Conservation (phyloP, 2,797 vertebrate genomes). For the Hydrophis major region DNA sequence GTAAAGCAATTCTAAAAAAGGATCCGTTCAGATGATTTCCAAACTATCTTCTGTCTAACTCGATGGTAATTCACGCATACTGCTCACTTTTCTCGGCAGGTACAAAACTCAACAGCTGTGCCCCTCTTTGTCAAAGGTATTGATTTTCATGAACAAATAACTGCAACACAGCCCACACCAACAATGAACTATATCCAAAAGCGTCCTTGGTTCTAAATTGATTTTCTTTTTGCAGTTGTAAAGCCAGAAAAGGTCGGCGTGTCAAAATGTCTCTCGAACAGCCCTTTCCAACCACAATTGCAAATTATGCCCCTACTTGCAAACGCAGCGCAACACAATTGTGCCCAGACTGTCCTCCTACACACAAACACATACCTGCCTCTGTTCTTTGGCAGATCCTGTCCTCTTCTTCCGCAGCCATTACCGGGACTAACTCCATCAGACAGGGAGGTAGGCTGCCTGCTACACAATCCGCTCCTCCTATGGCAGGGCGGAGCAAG, state of each 20-base stretch:
- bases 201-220: neutral
- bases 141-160: neutral
- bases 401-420: neutral
- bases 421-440: neutral
- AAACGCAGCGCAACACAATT: too few relatives aligned
- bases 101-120: neutral
- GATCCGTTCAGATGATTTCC: neutral
- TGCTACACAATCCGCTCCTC: neutral
- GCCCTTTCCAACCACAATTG: neutral
- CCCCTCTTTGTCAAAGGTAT: neutral
- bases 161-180: neutral
- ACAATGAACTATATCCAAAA: neutral
- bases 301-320: neutral
- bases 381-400: accelerated
- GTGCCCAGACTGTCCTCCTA: too few relatives aligned
- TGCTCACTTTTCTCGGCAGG: neutral
- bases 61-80: neutral
- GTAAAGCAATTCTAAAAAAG: neutral
- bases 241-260: neutral
- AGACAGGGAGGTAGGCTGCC: neutral
- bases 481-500: neutral
- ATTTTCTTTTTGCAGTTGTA: neutral
- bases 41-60: neutral
- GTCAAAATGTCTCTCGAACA: neutral
- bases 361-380: neutral